Percentiles rank a stretch among this genome's conserved stretches.
phyloP scores from a whole-genome alignment of 1,140 invertebrate genomes.

The Melipona quadrifasciata region DNA sequence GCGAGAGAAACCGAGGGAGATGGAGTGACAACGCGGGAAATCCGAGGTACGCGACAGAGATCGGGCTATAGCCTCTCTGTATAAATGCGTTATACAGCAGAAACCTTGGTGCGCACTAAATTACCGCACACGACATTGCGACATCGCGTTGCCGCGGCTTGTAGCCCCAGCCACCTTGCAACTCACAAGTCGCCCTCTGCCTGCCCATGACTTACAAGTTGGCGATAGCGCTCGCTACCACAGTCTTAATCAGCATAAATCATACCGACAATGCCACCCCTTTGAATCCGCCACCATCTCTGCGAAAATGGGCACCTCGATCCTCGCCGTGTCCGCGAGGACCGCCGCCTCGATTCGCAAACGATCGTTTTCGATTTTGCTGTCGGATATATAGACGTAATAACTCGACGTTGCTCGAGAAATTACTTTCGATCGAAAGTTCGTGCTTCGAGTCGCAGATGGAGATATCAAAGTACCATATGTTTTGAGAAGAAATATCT shows the following conservation, averaged over 20 bases:
- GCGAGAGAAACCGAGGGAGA: slow-evolving; percentile 25
- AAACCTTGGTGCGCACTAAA: slow-evolving; percentile 71
- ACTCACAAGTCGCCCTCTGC: slow-evolving; percentile 49
- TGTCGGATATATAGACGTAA: background rate
- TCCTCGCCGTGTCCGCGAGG: background rate
- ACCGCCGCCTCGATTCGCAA: background rate
- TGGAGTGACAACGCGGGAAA: background rate
- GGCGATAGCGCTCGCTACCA: slow-evolving; percentile 77
- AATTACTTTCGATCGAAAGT: background rate
- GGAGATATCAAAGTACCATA: too few species aligned
- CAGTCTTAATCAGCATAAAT: slow-evolving; percentile 81
- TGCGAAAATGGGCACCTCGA: slow-evolving; percentile 1
- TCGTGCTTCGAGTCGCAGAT: too few species aligned
- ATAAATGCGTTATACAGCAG: slow-evolving; percentile 65
- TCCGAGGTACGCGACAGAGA: background rate
- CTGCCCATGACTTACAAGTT: slow-evolving; percentile 74
- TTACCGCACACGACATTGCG: slow-evolving; percentile 68
- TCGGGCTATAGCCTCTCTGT: slow-evolving; percentile 29
- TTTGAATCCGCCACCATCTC: slow-evolving; percentile 15
- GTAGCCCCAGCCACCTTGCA: slow-evolving; percentile 48
- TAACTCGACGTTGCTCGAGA: background rate
- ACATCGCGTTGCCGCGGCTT: slow-evolving; percentile 57
- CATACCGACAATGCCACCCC: slow-evolving; percentile 73
- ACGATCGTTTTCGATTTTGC: background rate
- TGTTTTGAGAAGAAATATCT: too few species aligned